Conservation (phyloP, 2,888 invertebrate genomes). For the Rhagophthalmus giganteus region DNA sequence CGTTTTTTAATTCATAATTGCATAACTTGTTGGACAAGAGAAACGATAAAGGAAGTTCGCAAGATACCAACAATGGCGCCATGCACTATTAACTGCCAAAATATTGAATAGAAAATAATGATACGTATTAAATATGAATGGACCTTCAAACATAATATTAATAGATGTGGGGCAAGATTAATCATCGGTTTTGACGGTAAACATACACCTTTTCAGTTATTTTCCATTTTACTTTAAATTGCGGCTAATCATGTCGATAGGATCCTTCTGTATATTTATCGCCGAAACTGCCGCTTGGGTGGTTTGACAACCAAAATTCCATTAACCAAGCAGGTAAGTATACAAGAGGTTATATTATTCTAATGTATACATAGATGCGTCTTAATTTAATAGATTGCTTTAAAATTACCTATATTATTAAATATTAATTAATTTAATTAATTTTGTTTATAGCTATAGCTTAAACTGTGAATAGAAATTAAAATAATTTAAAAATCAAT, state of each 20-base stretch:
- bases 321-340: background rate
- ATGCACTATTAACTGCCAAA: conserved; percentile 42
- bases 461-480: too few species aligned
- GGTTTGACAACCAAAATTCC: conserved; percentile 21
- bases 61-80: conserved; percentile 39
- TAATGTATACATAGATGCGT: too few species aligned
- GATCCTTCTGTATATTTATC: conserved; percentile 26
- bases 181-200: conserved; percentile 34
- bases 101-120: conserved; percentile 41
- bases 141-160: conserved; percentile 35
- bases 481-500: too few species aligned
- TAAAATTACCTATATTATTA: too few species aligned
- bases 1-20: too few species aligned
- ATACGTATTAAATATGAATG: conserved; percentile 39
- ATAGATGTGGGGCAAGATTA: conserved; percentile 36
- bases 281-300: conserved; percentile 22
- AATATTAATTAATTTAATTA: too few species aligned
- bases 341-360: conserved; percentile 5
- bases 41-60: background rate
- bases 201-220: conserved; percentile 34
- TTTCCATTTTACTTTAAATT: conserved; percentile 33
- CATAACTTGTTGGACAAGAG: background rate
- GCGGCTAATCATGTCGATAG: conserved; percentile 35
- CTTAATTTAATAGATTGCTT: background rate
- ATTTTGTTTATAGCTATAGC: too few species aligned